These are phyloP conservation scores for Cichlasoma orientale DNA, from an alignment of 2,797 vertebrate genomes.

Conservation along the genomic window DNA sequence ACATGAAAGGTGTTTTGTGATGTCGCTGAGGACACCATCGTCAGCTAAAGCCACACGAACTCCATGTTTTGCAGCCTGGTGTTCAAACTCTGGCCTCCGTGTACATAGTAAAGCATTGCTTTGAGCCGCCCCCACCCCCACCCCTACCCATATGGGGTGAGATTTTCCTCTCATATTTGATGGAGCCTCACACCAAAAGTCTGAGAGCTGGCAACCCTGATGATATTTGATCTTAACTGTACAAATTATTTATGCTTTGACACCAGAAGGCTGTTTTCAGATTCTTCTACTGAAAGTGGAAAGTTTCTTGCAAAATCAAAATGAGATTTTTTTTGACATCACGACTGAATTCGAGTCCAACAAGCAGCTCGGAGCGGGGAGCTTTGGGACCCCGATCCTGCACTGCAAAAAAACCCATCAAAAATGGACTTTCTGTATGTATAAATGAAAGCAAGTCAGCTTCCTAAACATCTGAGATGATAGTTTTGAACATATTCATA, in stretches of 20 bases:
- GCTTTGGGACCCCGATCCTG: neutral
- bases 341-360: neutral
- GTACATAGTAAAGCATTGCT: no score
- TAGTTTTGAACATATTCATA: neutral
- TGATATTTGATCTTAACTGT: constrained; percentile 3
- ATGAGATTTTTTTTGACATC: neutral
- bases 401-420: neutral
- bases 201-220: neutral
- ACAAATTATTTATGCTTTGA: neutral
- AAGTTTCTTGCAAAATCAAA: neutral
- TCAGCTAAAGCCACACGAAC: neutral
- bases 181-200: neutral
- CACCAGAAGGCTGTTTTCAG: neutral
- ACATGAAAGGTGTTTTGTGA: neutral
- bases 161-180: neutral
- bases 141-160: neutral
- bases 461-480: neutral
- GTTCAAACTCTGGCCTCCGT: no score
- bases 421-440: neutral
- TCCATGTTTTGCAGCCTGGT: neutral
- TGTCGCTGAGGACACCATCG: neutral
- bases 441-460: neutral
- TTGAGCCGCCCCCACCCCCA: no score
- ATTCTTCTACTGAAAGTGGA: neutral
- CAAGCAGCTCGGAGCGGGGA: neutral